Base-by-base conservation (phyloP, 2,797 vertebrate genomes). In the Enteromius paludinosus region DNA sequence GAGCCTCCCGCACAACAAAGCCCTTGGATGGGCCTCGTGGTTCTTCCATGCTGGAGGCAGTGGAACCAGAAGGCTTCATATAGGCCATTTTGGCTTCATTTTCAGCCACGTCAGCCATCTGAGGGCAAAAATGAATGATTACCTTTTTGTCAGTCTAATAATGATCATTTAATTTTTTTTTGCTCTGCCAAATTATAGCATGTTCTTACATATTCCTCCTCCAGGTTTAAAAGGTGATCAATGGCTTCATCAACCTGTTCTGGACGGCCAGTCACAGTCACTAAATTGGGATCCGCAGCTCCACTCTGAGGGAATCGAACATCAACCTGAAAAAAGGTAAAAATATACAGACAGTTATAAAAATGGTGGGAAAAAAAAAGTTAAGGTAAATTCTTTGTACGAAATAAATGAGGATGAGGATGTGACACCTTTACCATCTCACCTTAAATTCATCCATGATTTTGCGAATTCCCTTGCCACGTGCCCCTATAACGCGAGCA, bases 361-460 rank as follows among this genome's bases (percentile, higher is more conserved):
- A 23, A 45, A 49, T 3, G 2, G 1, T 28, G 17, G n/a, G n/a
- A 41, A 45, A 15, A 12, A 41, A 41, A 1, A 38, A 38, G 9
- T 7, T 0, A 14, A 18, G 8, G 72, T 8, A 17, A 25, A 72
- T 12, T 11, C 9, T 49, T n/a, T 28, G 25, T 61, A 2, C 45
- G 38, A 52, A 35, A 64, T 14, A 1, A 18, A 3, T 20, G 2
- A 14, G n/a, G n/a, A 2, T 41, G 3, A 33, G 1, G 17, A 12
- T 1, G 23, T 54, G 30, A 52, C 5, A 18, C 35, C 1, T 79
- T n/a, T 35, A 65, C 5, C 0, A 6, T 43, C 93, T 92, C 87
- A 98, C 98, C 96, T 98, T 99, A 92, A 98, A 99, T 83, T 99
- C 98, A 38, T 99, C 98, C 98, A 99, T 99, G 92, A 99, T 97